Base-by-base conservation (phyloP, 1,140 invertebrate genomes). In the Solenopsis invicta region DNA sequence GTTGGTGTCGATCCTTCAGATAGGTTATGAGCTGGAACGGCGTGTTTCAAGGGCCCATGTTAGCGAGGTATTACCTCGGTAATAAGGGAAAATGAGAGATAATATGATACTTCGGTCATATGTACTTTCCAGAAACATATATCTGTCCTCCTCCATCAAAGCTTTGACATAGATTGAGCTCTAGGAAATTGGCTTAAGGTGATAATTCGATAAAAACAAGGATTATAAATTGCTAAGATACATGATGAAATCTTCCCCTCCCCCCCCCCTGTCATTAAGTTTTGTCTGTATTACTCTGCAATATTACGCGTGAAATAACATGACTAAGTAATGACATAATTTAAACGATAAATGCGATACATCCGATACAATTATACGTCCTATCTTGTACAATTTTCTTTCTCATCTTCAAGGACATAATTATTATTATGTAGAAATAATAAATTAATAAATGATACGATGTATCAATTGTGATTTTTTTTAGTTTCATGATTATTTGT, bases 11-110 rank as follows among this genome's bases (percentile, higher is more conserved):
- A 87, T 92, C 88, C 71, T 76, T 87, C 66, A 85, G 86, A 85
- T 86, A 86, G 87, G 77, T 93, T 93, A 93, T 89, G 90, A 90
- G 88, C 86, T 87, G 21, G 48, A 77, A 56, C 77, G 87, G 69
- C 76, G 91, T 66, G 89, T 54, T 87, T 78, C 76, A 34, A 76
- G 69, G 61, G 64, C 87, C 75, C 84, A 91, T 86, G 52, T 64
- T 66, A 41, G 69, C 67, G 37, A 45, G 56, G 45, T 24, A 29
- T 76, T 54, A 34, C 4, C n/a, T n/a, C 34, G 45, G 81, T 91
- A 88, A 87, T 91, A 91, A 91, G 75, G 77, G 37, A 87, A 88
- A 91, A 91, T 74, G 90, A 77, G 66, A 72, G 64, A 90, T 91
- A 86, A 89, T 88, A 85, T 56, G 62, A 34, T 62, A 67, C 72